These are phyloP conservation scores for Anolis apletophallus DNA, from an alignment of 2,797 vertebrate species.

Conservation along the genomic window DNA sequence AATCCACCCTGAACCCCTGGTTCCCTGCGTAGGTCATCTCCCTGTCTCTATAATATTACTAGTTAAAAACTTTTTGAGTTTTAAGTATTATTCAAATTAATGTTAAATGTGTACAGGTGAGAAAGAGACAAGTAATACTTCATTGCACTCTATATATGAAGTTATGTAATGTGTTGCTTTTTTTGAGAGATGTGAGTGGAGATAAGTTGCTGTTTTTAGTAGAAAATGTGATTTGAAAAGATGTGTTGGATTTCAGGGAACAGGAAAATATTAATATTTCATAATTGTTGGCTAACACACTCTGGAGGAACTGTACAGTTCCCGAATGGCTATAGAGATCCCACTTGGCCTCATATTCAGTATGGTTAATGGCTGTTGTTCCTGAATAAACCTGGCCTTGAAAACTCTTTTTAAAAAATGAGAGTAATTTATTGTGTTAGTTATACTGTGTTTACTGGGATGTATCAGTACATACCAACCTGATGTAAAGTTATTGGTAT, in stretches of 20 bases:
- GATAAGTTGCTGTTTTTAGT: neutral
- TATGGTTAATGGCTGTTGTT: neutral
- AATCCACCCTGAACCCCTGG: no score
- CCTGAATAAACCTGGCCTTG: neutral
- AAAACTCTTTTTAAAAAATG: neutral
- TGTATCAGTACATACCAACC: neutral
- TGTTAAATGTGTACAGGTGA: neutral
- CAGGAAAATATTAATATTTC: slow-evolving; percentile 11
- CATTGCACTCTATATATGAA: neutral
- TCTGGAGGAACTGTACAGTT: neutral
- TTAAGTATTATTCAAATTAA: neutral
- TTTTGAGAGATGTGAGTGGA: neutral
- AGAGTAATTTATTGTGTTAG: neutral
- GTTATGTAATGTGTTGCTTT: neutral
- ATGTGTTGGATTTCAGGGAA: neutral
- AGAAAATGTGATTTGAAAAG: neutral
- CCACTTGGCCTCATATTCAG: slow-evolving; percentile 1
- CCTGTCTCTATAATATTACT: no score
- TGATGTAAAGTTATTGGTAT: neutral
- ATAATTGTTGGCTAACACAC: neutral
- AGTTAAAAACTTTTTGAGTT: neutral
- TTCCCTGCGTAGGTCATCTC: no score
- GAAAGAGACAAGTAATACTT: neutral
- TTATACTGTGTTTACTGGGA: neutral
- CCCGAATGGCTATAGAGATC: neutral